These are phyloP conservation scores for Agonopterix subpropinquella DNA, from an alignment of 2,888 invertebrate genomes.

Conservation along the genomic window DNA sequence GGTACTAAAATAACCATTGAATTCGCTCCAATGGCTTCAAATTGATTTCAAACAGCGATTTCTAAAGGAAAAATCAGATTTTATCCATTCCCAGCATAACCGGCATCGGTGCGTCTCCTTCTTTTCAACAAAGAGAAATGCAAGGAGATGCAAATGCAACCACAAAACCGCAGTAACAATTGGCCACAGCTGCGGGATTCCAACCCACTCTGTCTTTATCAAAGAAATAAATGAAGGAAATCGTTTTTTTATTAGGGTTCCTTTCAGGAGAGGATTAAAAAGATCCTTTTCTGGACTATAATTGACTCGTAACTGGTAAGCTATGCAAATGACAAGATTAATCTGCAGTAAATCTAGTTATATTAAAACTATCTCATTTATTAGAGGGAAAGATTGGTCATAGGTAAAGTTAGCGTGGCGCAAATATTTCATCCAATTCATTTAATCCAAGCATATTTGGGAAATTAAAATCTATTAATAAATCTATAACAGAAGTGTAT, in stretches of 20 bases:
- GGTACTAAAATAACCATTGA: background rate
- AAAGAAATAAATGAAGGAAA: conserved; percentile 55
- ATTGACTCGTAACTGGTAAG: no score
- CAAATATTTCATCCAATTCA: no score
- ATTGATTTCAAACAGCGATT: conserved; percentile 6
- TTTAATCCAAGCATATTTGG: no score
- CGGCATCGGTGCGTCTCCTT: conserved; percentile 28
- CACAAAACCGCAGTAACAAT: conserved; percentile 42
- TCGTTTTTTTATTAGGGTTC: conserved; percentile 9
- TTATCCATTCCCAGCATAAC: conserved; percentile 30
- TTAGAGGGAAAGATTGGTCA: no score
- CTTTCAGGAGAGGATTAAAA: background rate
- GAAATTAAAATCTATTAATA: no score
- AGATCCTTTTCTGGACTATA: background rate
- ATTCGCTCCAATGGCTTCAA: conserved; percentile 3
- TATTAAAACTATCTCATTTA: no score
- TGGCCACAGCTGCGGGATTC: conserved; percentile 53
- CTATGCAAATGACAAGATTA: no score
- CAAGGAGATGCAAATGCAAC: conserved; percentile 39
- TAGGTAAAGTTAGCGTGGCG: no score
- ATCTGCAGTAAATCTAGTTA: no score
- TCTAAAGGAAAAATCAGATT: conserved; percentile 15
- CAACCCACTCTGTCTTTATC: conserved; percentile 44
- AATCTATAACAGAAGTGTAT: no score
- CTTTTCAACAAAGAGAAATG: conserved; percentile 43